Evolutionary conservation across 2,888 invertebrate species (phyloP).

Genomic region (Octonoba sinensis): DNA sequence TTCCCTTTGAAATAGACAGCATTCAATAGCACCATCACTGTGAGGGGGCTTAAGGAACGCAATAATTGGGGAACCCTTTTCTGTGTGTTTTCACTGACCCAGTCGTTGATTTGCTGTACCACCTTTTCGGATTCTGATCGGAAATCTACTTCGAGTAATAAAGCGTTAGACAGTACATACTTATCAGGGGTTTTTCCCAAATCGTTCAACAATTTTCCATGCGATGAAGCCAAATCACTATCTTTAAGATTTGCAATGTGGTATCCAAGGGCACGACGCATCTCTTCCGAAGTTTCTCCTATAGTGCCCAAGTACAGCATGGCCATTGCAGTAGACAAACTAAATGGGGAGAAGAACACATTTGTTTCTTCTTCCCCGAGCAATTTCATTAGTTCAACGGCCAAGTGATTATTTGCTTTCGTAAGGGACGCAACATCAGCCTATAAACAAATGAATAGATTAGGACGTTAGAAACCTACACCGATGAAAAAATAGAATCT

Average conservation of each 20-base stretch:
- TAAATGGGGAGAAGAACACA: slow-evolving; percentile 54
- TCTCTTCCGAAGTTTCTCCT: slow-evolving; percentile 23
- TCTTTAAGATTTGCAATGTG: background rate
- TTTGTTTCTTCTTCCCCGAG: slow-evolving; percentile 26
- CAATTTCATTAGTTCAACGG: slow-evolving; percentile 20
- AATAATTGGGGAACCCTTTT: slow-evolving; percentile 47
- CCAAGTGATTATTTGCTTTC: slow-evolving; percentile 30
- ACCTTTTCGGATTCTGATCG: slow-evolving; percentile 14
- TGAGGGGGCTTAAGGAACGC: slow-evolving; percentile 56
- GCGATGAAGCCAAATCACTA: slow-evolving; percentile 4
- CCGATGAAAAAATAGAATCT: no score
- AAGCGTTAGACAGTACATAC: slow-evolving; percentile 33
- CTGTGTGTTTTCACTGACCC: slow-evolving; percentile 13
- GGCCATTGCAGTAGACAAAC: slow-evolving; percentile 41
- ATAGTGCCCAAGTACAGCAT: slow-evolving; percentile 42
- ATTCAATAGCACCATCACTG: slow-evolving; percentile 72
- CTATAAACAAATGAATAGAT: no score
- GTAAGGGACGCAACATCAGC: background rate
- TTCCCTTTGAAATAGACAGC: slow-evolving; percentile 73
- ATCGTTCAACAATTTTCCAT: background rate
- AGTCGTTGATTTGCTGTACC: slow-evolving; percentile 18
- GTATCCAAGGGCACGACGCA: slow-evolving; percentile 26
- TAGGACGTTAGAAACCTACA: no score
- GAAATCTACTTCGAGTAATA: slow-evolving; percentile 43
- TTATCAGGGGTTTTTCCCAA: slow-evolving; percentile 7